These are phyloP conservation scores for Hybognathus amarus DNA, from an alignment of 2,797 vertebrate genomes.

Conservation along the genomic window DNA sequence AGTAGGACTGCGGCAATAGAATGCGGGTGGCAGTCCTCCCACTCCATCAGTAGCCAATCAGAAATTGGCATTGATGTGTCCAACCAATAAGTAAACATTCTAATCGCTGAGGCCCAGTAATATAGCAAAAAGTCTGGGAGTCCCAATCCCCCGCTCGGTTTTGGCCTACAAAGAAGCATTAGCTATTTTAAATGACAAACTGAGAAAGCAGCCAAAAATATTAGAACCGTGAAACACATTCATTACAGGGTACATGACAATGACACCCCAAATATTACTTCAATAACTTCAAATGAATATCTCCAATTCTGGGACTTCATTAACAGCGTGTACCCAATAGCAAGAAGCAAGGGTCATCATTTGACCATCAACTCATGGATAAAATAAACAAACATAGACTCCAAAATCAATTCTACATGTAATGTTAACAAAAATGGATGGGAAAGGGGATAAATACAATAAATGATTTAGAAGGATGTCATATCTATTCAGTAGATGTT, in stretches of 20 bases:
- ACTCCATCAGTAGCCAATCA: too few relatives aligned
- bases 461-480: not conserved
- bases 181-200: too few relatives aligned
- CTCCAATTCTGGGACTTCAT: not conserved
- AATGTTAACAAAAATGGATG: constrained; percentile 70
- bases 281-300: not conserved
- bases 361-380: constrained; percentile 79
- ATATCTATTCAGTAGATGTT: constrained; percentile 68
- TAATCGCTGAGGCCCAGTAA: too few relatives aligned
- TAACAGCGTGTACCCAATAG: constrained; percentile 38
- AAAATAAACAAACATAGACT: constrained; percentile 76
- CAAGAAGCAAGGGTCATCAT: constrained; percentile 74
- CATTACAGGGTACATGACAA: not conserved
- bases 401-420: constrained; percentile 78
- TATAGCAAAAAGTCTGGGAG: too few relatives aligned
- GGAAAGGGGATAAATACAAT: constrained; percentile 62
- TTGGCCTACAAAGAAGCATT: too few relatives aligned
- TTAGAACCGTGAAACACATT: too few relatives aligned
- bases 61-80: too few relatives aligned
- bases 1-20: too few relatives aligned
- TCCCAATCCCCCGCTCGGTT: too few relatives aligned
- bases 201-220: not conserved
- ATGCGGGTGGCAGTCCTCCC: too few relatives aligned
- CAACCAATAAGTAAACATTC: too few relatives aligned
- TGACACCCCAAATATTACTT: not conserved